Evolutionary conservation across 2,113 vertebrate species (phyloP).

Genomic region (Rana temporaria): DNA sequence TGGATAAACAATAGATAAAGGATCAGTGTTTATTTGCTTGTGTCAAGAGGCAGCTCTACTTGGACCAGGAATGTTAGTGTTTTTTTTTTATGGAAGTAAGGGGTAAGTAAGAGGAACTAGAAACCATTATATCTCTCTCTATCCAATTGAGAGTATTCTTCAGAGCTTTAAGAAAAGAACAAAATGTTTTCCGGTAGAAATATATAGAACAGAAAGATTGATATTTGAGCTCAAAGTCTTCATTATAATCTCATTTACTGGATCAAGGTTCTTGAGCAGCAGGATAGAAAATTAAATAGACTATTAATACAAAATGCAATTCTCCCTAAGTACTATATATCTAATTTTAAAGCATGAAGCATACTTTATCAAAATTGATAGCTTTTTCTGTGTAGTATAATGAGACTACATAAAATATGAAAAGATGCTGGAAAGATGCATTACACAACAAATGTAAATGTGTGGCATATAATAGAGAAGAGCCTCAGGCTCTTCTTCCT

Average conservation of each 20-base stretch:
- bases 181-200: conserved; percentile 21
- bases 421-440: conserved; percentile 19
- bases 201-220: conserved; percentile 43
- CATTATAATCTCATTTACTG: conserved; percentile 55
- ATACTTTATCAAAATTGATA: conserved; percentile 53
- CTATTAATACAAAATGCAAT: conserved; percentile 55
- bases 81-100: too few relatives aligned
- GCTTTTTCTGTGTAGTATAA: conserved; percentile 34
- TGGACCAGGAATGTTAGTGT: too few relatives aligned
- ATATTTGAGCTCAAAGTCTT: conserved; percentile 35
- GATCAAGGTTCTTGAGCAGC: conserved; percentile 50
- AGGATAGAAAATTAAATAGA: conserved; percentile 53
- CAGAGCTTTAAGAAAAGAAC: conserved; percentile 14
- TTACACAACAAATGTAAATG: conserved; percentile 30
- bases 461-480: neutral
- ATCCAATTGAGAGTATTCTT: neutral
- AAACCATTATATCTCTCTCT: too few relatives aligned
- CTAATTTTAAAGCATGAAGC: conserved; percentile 43
- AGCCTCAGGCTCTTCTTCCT: conserved; percentile 18
- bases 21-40: too few relatives aligned
- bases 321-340: conserved; percentile 51
- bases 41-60: too few relatives aligned
- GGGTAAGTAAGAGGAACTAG: too few relatives aligned
- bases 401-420: conserved; percentile 46
- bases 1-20: too few relatives aligned